Conservation (phyloP, 1,140 invertebrate genomes). For the Bathynomus jamesi region DNA sequence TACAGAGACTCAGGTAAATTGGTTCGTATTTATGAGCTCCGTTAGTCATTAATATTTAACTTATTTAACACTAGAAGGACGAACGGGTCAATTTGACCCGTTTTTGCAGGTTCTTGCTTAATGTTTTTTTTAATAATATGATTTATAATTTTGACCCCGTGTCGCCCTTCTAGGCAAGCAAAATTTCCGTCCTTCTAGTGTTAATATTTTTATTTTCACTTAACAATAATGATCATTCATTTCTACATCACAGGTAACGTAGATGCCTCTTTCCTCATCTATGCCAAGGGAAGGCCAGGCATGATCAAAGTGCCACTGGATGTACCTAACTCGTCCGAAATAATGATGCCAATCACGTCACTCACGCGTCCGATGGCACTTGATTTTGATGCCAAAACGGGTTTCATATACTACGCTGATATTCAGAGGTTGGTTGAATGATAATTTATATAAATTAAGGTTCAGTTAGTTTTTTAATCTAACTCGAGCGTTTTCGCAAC, state of each 20-base stretch:
- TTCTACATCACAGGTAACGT: neutral
- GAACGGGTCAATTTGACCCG: no score
- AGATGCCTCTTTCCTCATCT: constrained; percentile 50
- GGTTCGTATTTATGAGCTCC: no score
- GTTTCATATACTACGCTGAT: constrained; percentile 63
- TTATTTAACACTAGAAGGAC: no score
- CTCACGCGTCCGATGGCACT: constrained; percentile 55
- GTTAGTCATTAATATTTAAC: no score
- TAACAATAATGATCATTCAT: neutral
- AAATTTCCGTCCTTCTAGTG: constrained; percentile 1
- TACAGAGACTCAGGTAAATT: no score
- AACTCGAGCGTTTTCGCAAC: no score
- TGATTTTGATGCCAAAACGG: constrained; percentile 58
- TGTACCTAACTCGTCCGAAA: constrained; percentile 44
- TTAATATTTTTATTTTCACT: constrained; percentile 1
- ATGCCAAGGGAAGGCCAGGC: constrained; percentile 54
- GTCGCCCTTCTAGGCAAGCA: neutral
- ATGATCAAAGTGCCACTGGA: constrained; percentile 54
- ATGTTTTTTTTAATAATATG: no score
- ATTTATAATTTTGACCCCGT: neutral
- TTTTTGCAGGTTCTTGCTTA: no score
- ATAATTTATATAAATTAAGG: no score
- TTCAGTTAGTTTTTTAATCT: no score
- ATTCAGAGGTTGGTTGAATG: constrained; percentile 44
- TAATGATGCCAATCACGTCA: constrained; percentile 59